phyloP scores from a whole-genome alignment of 2,888 invertebrate species.

The Hyposoter didymator region DNA sequence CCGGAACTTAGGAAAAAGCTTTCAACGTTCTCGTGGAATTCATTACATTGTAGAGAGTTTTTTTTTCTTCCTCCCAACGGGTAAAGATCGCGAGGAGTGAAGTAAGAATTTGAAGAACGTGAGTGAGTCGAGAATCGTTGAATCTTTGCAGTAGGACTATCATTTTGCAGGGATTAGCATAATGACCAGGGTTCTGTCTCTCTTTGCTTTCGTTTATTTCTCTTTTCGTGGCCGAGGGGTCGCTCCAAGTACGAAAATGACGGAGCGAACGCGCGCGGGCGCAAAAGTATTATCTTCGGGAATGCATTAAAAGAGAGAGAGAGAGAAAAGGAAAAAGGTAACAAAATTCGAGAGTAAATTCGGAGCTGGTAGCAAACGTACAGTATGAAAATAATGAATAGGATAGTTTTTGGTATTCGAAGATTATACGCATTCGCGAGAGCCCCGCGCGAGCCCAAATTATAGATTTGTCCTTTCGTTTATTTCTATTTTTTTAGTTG shows the following conservation, averaged over 20 bases:
- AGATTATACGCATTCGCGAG: slow-evolving; percentile 83
- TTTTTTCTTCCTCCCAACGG: background rate
- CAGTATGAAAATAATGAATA: slow-evolving; percentile 83
- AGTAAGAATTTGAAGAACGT: slow-evolving; percentile 50
- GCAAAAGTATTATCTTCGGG: slow-evolving; percentile 51
- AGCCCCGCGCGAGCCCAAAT: slow-evolving; percentile 76
- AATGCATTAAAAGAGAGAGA: slow-evolving; percentile 33
- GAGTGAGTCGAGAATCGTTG: slow-evolving; percentile 54
- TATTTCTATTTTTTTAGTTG: slow-evolving; percentile 25
- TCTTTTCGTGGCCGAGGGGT: slow-evolving; percentile 18
- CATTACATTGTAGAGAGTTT: background rate
- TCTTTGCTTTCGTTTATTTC: slow-evolving; percentile 63
- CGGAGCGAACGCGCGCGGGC: slow-evolving; percentile 24
- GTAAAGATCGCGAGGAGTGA: slow-evolving; percentile 5
- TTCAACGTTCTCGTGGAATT: background rate
- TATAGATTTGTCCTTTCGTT: slow-evolving; percentile 81
- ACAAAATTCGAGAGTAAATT: slow-evolving; percentile 62
- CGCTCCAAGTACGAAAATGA: slow-evolving; percentile 32
- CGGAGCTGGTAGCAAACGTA: slow-evolving; percentile 83
- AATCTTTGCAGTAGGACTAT: slow-evolving; percentile 77
- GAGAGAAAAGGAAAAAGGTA: slow-evolving; percentile 24
- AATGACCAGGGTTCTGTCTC: slow-evolving; percentile 81
- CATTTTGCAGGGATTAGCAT: slow-evolving; percentile 83
- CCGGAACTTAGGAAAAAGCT: background rate
- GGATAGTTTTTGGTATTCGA: slow-evolving; percentile 84